A percentile compares a stretch with the other conserved stretches of the same genome.
phyloP scores from a whole-genome alignment of 2,113 vertebrate species.

The Tachysurus fulvidraco region DNA sequence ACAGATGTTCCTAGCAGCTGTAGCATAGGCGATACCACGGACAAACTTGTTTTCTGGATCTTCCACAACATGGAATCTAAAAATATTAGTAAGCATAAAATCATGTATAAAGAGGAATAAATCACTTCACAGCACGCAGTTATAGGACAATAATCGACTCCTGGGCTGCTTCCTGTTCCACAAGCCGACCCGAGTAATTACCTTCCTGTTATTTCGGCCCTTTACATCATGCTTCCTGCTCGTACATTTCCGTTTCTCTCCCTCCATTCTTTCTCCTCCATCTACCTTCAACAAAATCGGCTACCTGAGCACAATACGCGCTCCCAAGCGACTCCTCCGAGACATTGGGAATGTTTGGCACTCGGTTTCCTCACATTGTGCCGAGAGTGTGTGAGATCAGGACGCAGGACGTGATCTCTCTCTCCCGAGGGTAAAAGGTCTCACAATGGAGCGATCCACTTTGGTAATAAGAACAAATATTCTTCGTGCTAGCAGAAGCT shows the following conservation, averaged over 20 bases:
- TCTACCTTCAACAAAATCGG: neutral
- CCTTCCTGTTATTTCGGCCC: slow-evolving; percentile 4
- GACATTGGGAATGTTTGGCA: slow-evolving; percentile 3
- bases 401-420: neutral
- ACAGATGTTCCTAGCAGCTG: neutral
- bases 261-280: neutral
- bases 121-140: neutral
- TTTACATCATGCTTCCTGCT: slow-evolving; percentile 8
- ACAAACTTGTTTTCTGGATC: neutral
- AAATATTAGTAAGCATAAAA: neutral
- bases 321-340: neutral
- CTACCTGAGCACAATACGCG: slow-evolving; percentile 18
- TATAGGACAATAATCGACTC: neutral
- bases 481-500: neutral
- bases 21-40: neutral
- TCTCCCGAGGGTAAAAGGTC: slow-evolving; percentile 20
- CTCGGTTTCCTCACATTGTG: slow-evolving; percentile 49
- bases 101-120: neutral
- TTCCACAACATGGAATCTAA: neutral
- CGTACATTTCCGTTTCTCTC: neutral
- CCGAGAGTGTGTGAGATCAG: slow-evolving; percentile 18
- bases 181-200: neutral
- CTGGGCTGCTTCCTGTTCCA: neutral
- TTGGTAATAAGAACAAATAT: neutral
- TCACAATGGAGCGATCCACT: slow-evolving; percentile 35